phyloP scores from a whole-genome alignment of 2,113 vertebrate genomes.

The Urocynchramus pylzowi region DNA sequence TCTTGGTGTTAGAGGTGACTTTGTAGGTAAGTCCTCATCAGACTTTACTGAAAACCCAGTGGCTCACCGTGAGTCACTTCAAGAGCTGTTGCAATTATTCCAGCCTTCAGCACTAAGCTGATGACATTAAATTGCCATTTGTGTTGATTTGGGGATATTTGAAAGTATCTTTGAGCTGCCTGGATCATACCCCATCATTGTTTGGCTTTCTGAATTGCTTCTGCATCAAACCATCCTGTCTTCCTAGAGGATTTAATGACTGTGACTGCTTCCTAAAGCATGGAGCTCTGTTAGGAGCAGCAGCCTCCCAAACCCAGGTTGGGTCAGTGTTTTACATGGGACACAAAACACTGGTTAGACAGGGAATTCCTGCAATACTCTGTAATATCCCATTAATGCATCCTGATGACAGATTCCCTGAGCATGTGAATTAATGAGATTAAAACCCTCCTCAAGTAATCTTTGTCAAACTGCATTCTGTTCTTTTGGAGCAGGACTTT shows the following conservation, averaged over 20 bases:
- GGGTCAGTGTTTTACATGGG: background rate
- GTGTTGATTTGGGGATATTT: background rate
- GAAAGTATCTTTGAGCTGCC: background rate
- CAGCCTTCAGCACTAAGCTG: background rate
- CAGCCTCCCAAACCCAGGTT: background rate
- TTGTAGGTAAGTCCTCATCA: background rate
- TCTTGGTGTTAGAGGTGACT: background rate
- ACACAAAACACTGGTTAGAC: background rate
- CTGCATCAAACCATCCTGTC: background rate
- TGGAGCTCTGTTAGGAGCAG: background rate
- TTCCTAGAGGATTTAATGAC: background rate
- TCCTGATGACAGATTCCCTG: background rate
- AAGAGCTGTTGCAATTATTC: background rate
- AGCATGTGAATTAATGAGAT: background rate
- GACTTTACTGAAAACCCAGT: background rate
- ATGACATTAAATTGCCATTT: background rate
- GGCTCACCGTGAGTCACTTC: background rate
- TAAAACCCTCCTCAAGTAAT: background rate
- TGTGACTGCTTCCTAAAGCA: background rate
- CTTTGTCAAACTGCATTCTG: background rate
- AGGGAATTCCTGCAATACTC: background rate
- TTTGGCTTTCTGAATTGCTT: background rate
- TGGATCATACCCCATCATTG: background rate
- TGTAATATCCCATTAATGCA: background rate
- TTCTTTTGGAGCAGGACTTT: background rate